These are phyloP conservation scores for Trichosurus vulpecula DNA, from an alignment of 2,797 vertebrate genomes.

Conservation along the genomic window DNA sequence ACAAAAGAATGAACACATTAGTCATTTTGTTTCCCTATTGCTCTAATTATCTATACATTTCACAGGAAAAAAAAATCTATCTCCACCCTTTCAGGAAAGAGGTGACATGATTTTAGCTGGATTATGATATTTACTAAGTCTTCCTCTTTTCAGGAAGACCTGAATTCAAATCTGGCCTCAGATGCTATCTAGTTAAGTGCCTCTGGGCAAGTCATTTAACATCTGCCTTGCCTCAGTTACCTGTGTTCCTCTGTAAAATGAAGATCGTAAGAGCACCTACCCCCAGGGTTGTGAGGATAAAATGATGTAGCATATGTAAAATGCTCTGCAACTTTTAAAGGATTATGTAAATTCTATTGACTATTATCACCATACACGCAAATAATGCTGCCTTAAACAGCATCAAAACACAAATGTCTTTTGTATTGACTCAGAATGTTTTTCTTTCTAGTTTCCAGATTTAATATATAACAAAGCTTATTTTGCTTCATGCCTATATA, in stretches of 20 bases:
- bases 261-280: not conserved
- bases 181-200: not conserved
- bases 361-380: conserved; percentile 41
- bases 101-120: conserved; percentile 49
- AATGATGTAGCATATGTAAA: not conserved
- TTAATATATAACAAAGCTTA: not conserved
- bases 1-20: conserved; percentile 30
- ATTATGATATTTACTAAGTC: not conserved
- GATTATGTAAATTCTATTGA: not conserved
- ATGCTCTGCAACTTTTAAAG: not conserved
- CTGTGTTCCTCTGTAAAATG: not conserved
- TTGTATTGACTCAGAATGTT: not conserved
- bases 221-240: not conserved
- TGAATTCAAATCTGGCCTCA: not conserved
- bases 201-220: not conserved
- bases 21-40: conserved; percentile 23
- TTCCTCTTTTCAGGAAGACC: not conserved
- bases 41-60: conserved; percentile 37
- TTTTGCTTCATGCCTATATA: conserved; percentile 29
- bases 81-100: conserved; percentile 47
- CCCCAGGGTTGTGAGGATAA: not conserved
- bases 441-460: not conserved
- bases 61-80: conserved; percentile 27
- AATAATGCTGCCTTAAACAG: not conserved
- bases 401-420: not conserved